Base-by-base conservation (phyloP, 2,888 invertebrate genomes). In the Latrodectus hesperus region DNA sequence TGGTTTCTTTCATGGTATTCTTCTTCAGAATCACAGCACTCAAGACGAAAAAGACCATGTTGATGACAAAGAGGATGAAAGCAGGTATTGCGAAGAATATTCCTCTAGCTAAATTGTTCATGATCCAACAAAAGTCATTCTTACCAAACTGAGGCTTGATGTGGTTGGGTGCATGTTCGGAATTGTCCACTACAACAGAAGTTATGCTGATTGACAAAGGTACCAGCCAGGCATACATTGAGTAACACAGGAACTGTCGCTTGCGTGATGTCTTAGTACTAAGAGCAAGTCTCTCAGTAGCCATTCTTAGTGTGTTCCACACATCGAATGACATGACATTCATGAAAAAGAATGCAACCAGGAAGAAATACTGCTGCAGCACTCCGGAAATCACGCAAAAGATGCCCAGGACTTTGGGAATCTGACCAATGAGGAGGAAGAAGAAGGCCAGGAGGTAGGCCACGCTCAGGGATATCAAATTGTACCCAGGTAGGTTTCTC, bases 271-370 rank as follows among this genome's bases (percentile, higher is more conserved):
- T 74, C 64, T 68, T 16, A 10, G 17, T 90, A 87, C 76, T 72
- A n/a, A 79, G 92, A 38, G 93, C 90, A 8, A 93, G 90, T 17
- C 79, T 86, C 26, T 79, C 70, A 0, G 93, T 93, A 5, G 93
- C 93, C 89, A 92, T 90, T n/a, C 91, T 91, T 51, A 93, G 91
- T 11, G 84, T 87, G 16, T 84, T 84, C 90, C 91, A 91, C 22
- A 92, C 90, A 90, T 94, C 94, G 91, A 93, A 93, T 0, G 94
- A 92, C 91, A 94, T 92, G 10, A 93, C 92, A 79, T 93, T 92
- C 93, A 93, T 93, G 94, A 94, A 94, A 89, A 92, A 92, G 91
- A 94, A 94, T 1, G 94, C 92, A 0, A 93, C 92, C 88, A 94
- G 91, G 91, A 93, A 94, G 89, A 92, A 92, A 91, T 93, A 94